phyloP scores from a whole-genome alignment of 2,113 vertebrate species.

The Scalopus aquaticus region DNA sequence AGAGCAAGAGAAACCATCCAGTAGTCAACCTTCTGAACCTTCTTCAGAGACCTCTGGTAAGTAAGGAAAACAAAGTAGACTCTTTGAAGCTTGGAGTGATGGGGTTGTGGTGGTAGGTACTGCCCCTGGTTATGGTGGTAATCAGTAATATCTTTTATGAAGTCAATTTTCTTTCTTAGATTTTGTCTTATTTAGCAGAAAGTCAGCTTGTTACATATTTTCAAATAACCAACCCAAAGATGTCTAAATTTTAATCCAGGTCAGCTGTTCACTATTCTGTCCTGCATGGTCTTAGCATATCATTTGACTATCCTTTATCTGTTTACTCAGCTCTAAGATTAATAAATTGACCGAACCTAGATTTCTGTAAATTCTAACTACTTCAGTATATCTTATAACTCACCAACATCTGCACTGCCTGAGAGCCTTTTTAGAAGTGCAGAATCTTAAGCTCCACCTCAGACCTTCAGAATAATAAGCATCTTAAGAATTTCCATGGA shows the following conservation, averaged over 20 bases:
- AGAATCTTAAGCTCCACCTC: not conserved
- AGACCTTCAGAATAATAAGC: not conserved
- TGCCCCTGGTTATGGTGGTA: not conserved
- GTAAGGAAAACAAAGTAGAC: not conserved
- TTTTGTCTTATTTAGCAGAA: not conserved
- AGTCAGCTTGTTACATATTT: not conserved
- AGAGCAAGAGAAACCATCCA: conserved; percentile 9
- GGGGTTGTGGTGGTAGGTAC: not conserved
- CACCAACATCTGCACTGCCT: not conserved
- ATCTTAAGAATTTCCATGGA: not conserved
- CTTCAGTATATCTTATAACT: not conserved
- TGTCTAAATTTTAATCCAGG: not conserved
- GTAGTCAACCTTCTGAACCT: not conserved
- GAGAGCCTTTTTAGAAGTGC: not conserved
- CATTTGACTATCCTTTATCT: not conserved
- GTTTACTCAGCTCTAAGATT: not conserved
- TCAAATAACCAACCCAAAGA: not conserved
- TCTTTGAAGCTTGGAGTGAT: not conserved
- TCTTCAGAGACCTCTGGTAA: conserved; percentile 64
- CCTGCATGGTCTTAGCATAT: not conserved
- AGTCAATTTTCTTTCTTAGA: not conserved
- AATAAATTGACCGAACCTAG: not conserved
- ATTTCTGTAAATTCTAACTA: not conserved
- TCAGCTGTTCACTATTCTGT: not conserved
- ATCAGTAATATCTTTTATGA: not conserved